Evolutionary conservation across 2,888 invertebrate genomes (phyloP).

Genomic region (Mayetiola destructor): DNA sequence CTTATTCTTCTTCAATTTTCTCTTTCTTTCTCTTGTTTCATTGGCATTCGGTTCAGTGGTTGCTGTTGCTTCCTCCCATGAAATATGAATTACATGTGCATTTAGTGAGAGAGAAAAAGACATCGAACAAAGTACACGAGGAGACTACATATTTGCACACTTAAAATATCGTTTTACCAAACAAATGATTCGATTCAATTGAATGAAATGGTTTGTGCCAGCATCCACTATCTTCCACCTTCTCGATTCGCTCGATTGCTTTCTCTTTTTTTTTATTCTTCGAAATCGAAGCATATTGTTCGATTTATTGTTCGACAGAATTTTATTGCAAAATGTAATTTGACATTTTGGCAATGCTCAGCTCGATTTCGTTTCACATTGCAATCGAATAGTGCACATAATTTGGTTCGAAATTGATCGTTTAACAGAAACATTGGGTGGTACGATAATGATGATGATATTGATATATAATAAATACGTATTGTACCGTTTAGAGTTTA

Average conservation of each 20-base stretch:
- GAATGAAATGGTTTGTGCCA: slow-evolving; percentile 2
- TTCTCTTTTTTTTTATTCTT: too few species aligned
- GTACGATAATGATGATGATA: too few species aligned
- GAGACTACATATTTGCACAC: background rate
- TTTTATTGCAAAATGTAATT: too few species aligned
- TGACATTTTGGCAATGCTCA: slow-evolving; percentile 7
- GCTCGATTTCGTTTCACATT: background rate
- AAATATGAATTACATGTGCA: slow-evolving; percentile 12
- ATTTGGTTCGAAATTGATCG: too few species aligned
- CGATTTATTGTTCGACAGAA: too few species aligned
- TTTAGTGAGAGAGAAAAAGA: background rate
- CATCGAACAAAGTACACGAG: background rate
- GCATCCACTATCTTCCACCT: background rate
- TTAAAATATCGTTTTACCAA: background rate
- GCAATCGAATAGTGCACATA: background rate
- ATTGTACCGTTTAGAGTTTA: too few species aligned
- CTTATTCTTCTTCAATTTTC: background rate
- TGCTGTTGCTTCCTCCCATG: slow-evolving; percentile 3
- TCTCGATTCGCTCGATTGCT: too few species aligned
- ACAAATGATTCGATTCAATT: slow-evolving; percentile 3
- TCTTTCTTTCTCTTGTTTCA: background rate
- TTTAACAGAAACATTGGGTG: too few species aligned
- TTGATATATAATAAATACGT: too few species aligned
- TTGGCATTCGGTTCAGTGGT: background rate
- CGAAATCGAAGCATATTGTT: too few species aligned